phyloP scores from a whole-genome alignment of 2,888 invertebrate species.

The Entomobrya multifasciata region DNA sequence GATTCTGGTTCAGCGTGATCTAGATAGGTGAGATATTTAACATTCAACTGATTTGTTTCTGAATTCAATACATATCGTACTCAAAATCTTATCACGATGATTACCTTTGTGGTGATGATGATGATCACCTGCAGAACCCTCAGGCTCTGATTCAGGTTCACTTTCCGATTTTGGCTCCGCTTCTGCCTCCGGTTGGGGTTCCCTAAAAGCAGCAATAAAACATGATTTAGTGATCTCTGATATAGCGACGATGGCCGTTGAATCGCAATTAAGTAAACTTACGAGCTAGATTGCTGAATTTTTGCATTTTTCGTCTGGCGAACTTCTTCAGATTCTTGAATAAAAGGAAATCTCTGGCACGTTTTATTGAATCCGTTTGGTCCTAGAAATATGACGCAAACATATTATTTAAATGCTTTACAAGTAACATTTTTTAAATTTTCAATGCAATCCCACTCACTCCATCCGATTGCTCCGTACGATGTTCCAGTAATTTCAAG shows the following conservation, averaged over 20 bases:
- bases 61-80: background rate
- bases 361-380: conserved; percentile 82
- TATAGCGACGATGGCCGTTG: background rate
- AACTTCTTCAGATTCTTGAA: conserved; percentile 71
- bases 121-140: conserved; percentile 53
- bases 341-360: conserved; percentile 78
- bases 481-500: conserved; percentile 93
- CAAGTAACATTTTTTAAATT: background rate
- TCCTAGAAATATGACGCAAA: conserved; percentile 81
- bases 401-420: background rate
- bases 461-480: conserved; percentile 96
- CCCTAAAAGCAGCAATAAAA: conserved; percentile 54
- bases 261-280: conserved; percentile 44
- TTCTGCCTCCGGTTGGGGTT: conserved; percentile 81
- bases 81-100: background rate
- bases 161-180: conserved; percentile 79
- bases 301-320: conserved; percentile 71
- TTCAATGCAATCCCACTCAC: background rate
- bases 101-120: conserved; percentile 37
- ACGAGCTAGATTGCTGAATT: conserved; percentile 71
- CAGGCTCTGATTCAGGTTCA: conserved; percentile 51
- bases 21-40: too few relatives aligned
- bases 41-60: too few relatives aligned
- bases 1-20: conserved; percentile 80
- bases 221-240: background rate